A percentile compares a stretch with the other conserved stretches of the same genome.
Conservation (phyloP, 1,140 invertebrate species). For the Sarcophaga bullata region DNA sequence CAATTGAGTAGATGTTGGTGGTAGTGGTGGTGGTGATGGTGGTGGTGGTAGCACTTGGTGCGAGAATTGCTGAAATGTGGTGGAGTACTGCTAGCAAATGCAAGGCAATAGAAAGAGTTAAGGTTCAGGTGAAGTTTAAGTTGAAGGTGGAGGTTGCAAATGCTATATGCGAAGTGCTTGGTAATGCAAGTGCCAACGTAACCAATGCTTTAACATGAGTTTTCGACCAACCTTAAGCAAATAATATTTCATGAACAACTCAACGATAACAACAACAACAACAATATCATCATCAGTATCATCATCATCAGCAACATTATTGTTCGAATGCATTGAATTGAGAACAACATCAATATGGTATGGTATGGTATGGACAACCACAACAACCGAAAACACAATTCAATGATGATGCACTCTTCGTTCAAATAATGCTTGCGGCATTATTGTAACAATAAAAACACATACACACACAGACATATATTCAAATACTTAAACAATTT, state of each 20-base stretch:
- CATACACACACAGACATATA: not conserved
- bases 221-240: slow-evolving; percentile 29
- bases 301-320: not conserved
- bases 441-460: slow-evolving; percentile 34
- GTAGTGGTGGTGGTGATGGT: not conserved
- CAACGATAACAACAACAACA: not conserved
- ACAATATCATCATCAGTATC: not conserved
- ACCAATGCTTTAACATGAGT: slow-evolving; percentile 34
- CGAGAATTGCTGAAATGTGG: too few species aligned
- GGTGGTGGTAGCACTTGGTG: not conserved
- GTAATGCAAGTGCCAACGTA: slow-evolving; percentile 32
- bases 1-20: not conserved
- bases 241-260: slow-evolving; percentile 36
- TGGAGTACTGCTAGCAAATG: too few species aligned
- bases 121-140: slow-evolving; percentile 33
- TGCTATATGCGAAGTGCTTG: not conserved
- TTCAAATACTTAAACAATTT: too few species aligned
- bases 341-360: too few species aligned
- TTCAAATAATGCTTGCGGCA: slow-evolving; percentile 41
- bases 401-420: slow-evolving; percentile 31
- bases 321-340: not conserved
- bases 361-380: not conserved
- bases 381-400: slow-evolving; percentile 16
- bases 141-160: slow-evolving; percentile 22
- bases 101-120: not conserved